phyloP scores from a whole-genome alignment of 2,797 vertebrate genomes.

The Cyclopterus lumpus region DNA sequence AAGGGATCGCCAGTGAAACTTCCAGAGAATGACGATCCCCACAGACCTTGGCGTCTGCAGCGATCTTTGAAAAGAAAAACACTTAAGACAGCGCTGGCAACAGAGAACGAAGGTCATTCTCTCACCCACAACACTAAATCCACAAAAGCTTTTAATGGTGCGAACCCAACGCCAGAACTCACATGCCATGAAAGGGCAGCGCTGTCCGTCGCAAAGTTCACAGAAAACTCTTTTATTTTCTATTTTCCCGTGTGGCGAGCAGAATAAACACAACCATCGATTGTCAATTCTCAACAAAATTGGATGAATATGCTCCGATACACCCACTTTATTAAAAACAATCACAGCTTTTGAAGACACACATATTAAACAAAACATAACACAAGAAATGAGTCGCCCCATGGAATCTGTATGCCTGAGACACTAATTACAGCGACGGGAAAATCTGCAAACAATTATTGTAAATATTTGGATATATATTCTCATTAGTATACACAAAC shows the following conservation, averaged over 20 bases:
- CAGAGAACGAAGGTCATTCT: conserved; percentile 67
- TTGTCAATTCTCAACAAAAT: conserved; percentile 31
- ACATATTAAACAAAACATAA: conserved; percentile 26
- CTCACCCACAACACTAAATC: conserved; percentile 68
- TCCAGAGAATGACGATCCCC: conserved; percentile 44
- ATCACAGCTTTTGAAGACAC: conserved; percentile 37
- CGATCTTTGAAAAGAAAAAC: conserved; percentile 62
- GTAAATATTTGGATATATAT: conserved; percentile 50
- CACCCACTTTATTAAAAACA: conserved; percentile 62
- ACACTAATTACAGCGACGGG: conserved; percentile 30
- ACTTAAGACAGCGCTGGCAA: conserved; percentile 58
- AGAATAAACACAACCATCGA: conserved; percentile 38
- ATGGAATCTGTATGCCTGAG: conserved; percentile 18
- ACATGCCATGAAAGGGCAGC: conserved; percentile 65
- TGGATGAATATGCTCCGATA: conserved; percentile 29
- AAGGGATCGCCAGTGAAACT: conserved; percentile 47
- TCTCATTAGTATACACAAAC: conserved; percentile 43
- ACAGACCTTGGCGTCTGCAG: conserved; percentile 43
- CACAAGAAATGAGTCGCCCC: conserved; percentile 21
- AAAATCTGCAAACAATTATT: conserved; percentile 40
- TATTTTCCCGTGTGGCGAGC: conserved; percentile 27
- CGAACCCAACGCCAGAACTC: conserved; percentile 60
- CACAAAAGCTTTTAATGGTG: conserved; percentile 72
- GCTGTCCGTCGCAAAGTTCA: conserved; percentile 56
- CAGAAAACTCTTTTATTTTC: conserved; percentile 38